These are phyloP conservation scores for Seladonia tumulorum DNA, from an alignment of 2,888 invertebrate species.

Conservation along the genomic window DNA sequence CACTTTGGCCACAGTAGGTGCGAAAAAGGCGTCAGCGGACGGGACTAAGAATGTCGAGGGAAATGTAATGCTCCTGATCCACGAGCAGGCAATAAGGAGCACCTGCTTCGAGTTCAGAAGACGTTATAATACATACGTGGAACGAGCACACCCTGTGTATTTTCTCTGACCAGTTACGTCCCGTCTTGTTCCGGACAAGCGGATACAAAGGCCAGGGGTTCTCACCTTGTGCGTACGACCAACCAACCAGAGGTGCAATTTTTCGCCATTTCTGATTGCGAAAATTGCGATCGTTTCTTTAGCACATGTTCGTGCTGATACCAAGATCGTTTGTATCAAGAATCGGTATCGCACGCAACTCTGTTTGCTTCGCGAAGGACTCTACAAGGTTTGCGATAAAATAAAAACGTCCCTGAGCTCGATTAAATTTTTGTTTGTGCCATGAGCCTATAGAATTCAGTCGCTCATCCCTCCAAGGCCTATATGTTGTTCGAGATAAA, in stretches of 20 bases:
- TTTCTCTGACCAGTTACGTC: conserved; percentile 72
- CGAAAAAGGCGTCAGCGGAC: not conserved
- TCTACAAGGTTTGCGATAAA: not conserved
- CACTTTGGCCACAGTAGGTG: not conserved
- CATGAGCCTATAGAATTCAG: not conserved
- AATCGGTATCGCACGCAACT: not conserved
- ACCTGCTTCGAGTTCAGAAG: conserved; percentile 68
- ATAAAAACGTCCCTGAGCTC: conserved; percentile 6
- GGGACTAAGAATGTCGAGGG: conserved; percentile 8
- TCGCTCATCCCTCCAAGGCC: not conserved
- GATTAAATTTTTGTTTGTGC: not conserved
- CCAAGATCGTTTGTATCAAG: not conserved
- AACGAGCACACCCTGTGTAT: conserved; percentile 68
- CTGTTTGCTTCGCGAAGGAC: not conserved
- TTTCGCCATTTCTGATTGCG: not conserved
- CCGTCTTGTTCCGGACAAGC: conserved; percentile 72
- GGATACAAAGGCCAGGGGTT: conserved; percentile 72
- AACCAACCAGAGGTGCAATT: not conserved
- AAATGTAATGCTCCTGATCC: conserved; percentile 57
- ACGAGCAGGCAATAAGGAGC: conserved; percentile 63
- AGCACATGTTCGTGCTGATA: not conserved
- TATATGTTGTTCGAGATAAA: not conserved
- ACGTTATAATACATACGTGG: conserved; percentile 62
- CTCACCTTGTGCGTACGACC: conserved; percentile 54
- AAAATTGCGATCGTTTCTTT: not conserved